phyloP scores from a whole-genome alignment of 2,113 vertebrate species.

The Phylloscopus trochiloides region DNA sequence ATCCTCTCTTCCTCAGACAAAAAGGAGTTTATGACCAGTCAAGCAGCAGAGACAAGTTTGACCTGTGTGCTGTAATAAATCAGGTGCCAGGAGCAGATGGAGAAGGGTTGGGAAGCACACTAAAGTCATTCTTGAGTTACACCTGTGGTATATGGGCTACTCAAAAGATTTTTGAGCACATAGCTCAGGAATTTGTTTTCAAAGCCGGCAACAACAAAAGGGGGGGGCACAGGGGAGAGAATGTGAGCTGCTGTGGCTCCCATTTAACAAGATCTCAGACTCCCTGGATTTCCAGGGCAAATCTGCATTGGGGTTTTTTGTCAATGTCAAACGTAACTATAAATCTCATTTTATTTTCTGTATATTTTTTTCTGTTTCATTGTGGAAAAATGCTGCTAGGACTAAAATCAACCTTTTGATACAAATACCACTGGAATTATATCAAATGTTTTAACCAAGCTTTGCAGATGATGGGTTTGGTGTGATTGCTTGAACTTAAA shows the following conservation, averaged over 20 bases:
- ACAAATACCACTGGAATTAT: not conserved
- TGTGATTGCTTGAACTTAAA: not conserved
- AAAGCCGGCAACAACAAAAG: not conserved
- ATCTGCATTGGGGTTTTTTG: not conserved
- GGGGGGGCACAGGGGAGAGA: not conserved
- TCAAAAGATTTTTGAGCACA: not conserved
- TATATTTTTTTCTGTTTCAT: not conserved
- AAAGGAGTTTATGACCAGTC: slow-evolving; percentile 8
- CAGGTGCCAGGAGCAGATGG: slow-evolving; percentile 2
- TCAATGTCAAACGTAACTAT: not conserved
- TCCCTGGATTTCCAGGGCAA: not conserved
- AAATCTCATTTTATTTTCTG: not conserved
- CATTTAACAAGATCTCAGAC: not conserved
- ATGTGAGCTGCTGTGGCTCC: not conserved
- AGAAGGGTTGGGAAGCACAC: not conserved
- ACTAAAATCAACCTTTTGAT: not conserved
- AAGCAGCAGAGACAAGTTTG: not conserved
- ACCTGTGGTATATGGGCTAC: not conserved
- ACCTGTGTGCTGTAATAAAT: slow-evolving; percentile 4
- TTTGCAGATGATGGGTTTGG: not conserved
- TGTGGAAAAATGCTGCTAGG: not conserved
- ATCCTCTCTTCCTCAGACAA: not conserved
- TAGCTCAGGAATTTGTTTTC: not conserved
- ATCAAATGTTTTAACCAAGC: not conserved
- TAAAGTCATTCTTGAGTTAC: not conserved